These are phyloP conservation scores for Entomyzon cyanotis DNA, from an alignment of 2,113 vertebrate species.

Conservation along the genomic window DNA sequence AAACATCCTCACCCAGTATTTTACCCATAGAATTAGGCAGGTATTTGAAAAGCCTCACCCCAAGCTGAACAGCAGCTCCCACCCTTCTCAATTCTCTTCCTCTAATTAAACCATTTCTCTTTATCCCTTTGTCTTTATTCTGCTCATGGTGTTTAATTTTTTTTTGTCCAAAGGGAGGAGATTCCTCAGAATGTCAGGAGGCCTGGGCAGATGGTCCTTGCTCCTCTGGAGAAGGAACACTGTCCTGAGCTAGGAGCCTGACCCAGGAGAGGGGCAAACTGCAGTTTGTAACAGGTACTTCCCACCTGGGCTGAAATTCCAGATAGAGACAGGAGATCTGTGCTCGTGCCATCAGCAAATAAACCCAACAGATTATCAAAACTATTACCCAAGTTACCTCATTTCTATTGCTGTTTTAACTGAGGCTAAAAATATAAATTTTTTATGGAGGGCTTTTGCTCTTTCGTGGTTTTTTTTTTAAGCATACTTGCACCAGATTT, in stretches of 20 bases:
- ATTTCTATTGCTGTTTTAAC: background rate
- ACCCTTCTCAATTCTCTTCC: background rate
- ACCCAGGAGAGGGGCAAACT: background rate
- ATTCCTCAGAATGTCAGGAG: background rate
- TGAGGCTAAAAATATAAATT: background rate
- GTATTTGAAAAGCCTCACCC: background rate
- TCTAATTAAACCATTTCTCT: background rate
- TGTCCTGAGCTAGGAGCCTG: background rate
- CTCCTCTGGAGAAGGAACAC: background rate
- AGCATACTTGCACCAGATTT: background rate
- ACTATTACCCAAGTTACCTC: background rate
- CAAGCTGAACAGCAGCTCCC: background rate
- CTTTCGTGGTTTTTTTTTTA: background rate
- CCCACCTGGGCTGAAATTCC: background rate
- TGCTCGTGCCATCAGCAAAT: background rate
- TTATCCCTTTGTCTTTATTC: background rate
- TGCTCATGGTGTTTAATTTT: background rate
- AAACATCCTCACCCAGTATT: background rate
- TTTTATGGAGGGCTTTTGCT: background rate
- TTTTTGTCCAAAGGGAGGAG: background rate
- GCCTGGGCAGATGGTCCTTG: background rate
- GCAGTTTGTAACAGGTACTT: fast-evolving
- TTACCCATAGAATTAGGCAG: background rate
- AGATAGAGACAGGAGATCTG: background rate
- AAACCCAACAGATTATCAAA: background rate